Evolutionary conservation across 2,797 vertebrate species (phyloP), one percentile per base, ranked within the genome.

Genomic region (Steatocranus sp.): DNA sequence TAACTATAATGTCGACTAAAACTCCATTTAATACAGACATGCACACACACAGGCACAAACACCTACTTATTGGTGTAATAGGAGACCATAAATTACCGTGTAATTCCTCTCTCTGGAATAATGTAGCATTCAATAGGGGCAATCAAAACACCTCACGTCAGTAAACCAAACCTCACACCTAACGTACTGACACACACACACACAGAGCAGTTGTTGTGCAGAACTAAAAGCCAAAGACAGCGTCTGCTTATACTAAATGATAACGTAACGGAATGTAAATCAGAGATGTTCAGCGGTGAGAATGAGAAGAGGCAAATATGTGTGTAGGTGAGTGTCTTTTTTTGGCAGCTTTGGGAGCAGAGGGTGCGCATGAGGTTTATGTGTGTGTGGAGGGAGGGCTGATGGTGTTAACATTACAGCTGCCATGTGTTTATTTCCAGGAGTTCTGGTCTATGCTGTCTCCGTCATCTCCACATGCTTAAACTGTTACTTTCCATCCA

Each of bases 391-490:
- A 76, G 27, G 50, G 58, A 86, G 77, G 12, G 70, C 53, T 84
- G 86, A 89, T 81, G 76, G 88, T 92, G 91, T 91, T 90, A 93
- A 90, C 90, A 90, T 92, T 92, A 91, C 86, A 92, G 90, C 93
- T 87, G 89, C 90, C 87, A 84, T 89, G 88, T 94, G 92, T 95
- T 95, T 95, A 94, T 94, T 94, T 95, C 86, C 81, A 83, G 88
- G 89, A 83, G 88, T 92, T 93, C 90, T 89, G 91, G 83, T 90
- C 91, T 93, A 92, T 88, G 86, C 83, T 79, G 79, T 89, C 86
- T 92, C 92, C 78, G 83, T 95, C 94, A 91, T 94, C 94, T 91
- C 83, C 78, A 76, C 56, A 30, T 77, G 81, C 88, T 92, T 88
- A 87, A 91, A 89, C 88, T 89, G 87, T 85, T 86, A 83, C 84